Evolutionary conservation across 2,113 vertebrate species (phyloP).

Genomic region (Coptodon bakossiorum): DNA sequence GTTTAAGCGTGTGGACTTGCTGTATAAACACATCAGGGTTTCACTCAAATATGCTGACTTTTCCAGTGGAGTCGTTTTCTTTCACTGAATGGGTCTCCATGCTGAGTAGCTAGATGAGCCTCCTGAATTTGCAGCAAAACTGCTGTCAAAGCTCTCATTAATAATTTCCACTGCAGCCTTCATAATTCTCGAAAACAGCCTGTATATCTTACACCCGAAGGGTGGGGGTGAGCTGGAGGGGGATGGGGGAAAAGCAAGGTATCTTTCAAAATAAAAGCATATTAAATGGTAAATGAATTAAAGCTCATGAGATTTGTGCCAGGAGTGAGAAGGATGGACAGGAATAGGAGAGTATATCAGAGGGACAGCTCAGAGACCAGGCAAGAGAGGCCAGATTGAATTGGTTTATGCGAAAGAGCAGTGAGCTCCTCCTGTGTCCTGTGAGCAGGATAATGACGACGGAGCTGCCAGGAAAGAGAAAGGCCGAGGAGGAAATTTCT

Average conservation of each 20-base stretch:
- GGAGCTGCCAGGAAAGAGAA: neutral
- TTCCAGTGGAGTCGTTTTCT: neutral
- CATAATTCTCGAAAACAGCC: slow-evolving; percentile 22
- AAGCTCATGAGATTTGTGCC: neutral
- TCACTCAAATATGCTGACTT: slow-evolving; percentile 29
- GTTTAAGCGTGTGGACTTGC: neutral
- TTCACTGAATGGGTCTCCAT: slow-evolving; percentile 7
- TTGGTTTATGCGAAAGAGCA: neutral
- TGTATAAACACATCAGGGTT: slow-evolving; percentile 16
- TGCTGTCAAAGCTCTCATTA: slow-evolving; percentile 59
- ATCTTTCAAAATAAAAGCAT: neutral
- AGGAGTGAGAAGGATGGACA: neutral
- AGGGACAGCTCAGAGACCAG: neutral
- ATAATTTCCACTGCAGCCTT: slow-evolving; percentile 48
- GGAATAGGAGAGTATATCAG: neutral
- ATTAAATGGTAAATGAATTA: neutral
- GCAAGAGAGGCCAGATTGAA: neutral
- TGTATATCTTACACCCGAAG: neutral
- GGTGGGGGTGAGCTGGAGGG: neutral
- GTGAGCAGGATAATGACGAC: neutral
- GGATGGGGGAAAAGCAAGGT: neutral
- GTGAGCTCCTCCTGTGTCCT: neutral
- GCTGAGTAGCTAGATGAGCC: slow-evolving; percentile 31
- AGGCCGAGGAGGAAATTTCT: neutral
- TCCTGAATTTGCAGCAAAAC: slow-evolving; percentile 46